Percentiles rank a stretch among this genome's conserved stretches.
Conservation (phyloP, 2,113 vertebrate species). For the Sigmodon hispidus region DNA sequence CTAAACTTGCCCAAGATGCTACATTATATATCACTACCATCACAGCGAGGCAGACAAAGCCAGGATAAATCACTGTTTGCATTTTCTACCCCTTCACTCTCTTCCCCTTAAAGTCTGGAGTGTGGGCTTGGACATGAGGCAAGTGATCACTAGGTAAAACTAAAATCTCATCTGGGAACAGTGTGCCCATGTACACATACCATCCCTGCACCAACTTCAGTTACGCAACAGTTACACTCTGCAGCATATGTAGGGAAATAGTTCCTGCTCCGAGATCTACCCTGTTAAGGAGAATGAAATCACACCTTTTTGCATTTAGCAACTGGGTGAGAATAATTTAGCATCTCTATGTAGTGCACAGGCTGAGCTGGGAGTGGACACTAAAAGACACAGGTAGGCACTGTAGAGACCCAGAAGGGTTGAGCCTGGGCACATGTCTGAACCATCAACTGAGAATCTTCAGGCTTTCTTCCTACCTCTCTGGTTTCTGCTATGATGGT, state of each 20-base stretch:
- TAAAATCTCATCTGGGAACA: slow-evolving; percentile 15
- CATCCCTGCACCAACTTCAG: not conserved
- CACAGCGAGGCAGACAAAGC: slow-evolving; percentile 30
- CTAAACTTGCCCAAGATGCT: slow-evolving; percentile 59
- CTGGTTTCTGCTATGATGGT: not conserved
- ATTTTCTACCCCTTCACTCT: not conserved
- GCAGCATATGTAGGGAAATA: not conserved
- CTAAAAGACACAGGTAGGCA: not conserved
- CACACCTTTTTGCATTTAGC: slow-evolving; percentile 7
- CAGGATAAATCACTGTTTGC: slow-evolving; percentile 21
- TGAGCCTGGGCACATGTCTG: not conserved
- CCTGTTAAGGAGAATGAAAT: not conserved
- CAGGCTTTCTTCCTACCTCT: not conserved
- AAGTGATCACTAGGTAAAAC: slow-evolving; percentile 44
- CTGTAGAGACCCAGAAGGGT: not conserved
- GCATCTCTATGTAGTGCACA: not conserved
- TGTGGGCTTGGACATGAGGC: not conserved
- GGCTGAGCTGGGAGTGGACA: not conserved
- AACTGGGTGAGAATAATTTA: not conserved
- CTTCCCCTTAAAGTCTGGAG: not conserved
- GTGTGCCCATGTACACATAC: not conserved
- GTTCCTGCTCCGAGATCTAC: slow-evolving; percentile 19
- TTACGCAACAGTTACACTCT: not conserved
- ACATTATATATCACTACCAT: slow-evolving; percentile 18
- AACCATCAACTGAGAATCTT: not conserved